These are phyloP conservation scores for Pachycephala philippinensis DNA, from an alignment of 2,113 vertebrate species.

Conservation along the genomic window DNA sequence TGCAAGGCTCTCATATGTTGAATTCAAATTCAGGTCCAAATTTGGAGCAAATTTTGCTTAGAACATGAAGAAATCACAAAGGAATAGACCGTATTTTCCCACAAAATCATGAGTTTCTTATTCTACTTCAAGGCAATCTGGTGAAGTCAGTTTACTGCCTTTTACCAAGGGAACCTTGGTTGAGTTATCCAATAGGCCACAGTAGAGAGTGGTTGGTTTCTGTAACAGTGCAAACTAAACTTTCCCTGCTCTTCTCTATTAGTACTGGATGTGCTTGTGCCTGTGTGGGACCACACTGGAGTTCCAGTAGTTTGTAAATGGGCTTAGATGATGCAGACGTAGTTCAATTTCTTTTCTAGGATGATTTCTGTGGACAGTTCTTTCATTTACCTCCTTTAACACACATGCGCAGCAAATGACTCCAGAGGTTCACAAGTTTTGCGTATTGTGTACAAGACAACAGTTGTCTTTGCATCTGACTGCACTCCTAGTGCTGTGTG, in stretches of 20 bases:
- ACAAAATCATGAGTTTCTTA: background rate
- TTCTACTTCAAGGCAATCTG: background rate
- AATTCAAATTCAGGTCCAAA: background rate
- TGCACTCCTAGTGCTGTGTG: background rate
- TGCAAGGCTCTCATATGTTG: accelerated
- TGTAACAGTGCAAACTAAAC: background rate
- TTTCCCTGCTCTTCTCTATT: background rate
- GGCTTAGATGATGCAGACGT: background rate
- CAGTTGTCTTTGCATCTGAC: background rate
- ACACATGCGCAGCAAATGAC: background rate
- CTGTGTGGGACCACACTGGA: background rate
- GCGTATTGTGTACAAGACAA: background rate
- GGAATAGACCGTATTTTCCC: background rate
- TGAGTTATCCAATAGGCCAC: background rate
- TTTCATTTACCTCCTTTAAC: background rate
- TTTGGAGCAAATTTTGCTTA: background rate
- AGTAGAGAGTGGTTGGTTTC: background rate
- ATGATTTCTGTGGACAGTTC: background rate
- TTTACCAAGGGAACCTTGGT: background rate
- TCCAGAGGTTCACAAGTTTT: background rate
- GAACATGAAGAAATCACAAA: background rate
- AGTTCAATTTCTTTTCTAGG: background rate
- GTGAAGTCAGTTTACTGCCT: background rate
- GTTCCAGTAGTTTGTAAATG: background rate
- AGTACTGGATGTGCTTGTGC: background rate